Evolutionary conservation across 2,888 invertebrate genomes (phyloP).

Genomic region (Unio pictorum): DNA sequence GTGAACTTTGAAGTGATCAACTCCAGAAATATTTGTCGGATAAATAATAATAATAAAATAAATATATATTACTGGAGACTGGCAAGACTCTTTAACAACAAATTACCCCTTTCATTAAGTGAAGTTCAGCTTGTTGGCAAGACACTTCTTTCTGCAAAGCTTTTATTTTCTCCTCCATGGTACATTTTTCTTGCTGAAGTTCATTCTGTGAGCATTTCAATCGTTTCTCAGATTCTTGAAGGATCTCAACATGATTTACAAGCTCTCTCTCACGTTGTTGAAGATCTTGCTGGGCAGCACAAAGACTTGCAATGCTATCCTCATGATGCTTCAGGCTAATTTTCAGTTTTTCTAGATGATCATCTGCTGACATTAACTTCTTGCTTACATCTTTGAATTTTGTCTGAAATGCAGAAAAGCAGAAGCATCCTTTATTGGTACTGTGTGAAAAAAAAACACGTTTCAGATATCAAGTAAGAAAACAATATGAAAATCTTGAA

Average conservation of each 20-base stretch:
- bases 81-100: too few relatives aligned
- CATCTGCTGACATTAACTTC: constrained; percentile 24
- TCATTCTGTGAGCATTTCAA: constrained; percentile 18
- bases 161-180: constrained; percentile 15
- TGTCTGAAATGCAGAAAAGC: constrained; percentile 19
- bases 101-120: constrained; percentile 23
- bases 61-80: too few relatives aligned
- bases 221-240: constrained; percentile 16
- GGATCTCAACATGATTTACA: constrained; percentile 14
- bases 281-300: constrained; percentile 8
- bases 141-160: constrained; percentile 32
- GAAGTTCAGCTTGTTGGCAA: constrained; percentile 27
- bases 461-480: too few relatives aligned
- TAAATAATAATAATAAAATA: too few relatives aligned
- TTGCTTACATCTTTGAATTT: constrained; percentile 32
- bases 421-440: not conserved
- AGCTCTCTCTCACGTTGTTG: not conserved
- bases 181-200: constrained; percentile 17
- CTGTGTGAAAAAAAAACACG: not conserved
- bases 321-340: constrained; percentile 11
- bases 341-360: constrained; percentile 33
- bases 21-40: too few relatives aligned
- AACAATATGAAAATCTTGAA: too few relatives aligned
- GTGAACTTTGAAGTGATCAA: too few relatives aligned
- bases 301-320: constrained; percentile 4